A percentile compares a stretch with the other conserved stretches of the same genome.
phyloP scores from a whole-genome alignment of 2,888 invertebrate species.

The Eueremaeus valkanovi region DNA sequence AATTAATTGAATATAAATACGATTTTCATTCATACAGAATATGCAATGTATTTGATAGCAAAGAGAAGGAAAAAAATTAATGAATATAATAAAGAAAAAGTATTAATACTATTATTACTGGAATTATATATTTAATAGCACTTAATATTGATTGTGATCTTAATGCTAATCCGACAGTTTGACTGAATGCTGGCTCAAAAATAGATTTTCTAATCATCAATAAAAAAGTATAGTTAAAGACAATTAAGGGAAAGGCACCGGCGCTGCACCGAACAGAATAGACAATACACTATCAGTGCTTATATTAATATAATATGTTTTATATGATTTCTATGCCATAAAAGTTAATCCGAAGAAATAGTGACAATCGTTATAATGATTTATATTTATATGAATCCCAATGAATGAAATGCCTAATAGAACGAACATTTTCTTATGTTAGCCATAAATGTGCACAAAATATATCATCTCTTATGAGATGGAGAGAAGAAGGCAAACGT shows the following conservation, averaged over 20 bases:
- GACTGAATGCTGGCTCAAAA: background rate
- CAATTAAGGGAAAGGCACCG: too few species aligned
- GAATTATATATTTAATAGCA: too few species aligned
- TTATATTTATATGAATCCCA: conserved; percentile 18
- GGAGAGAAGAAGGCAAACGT: background rate
- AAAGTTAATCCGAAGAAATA: background rate
- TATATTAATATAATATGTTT: background rate
- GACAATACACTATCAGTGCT: background rate
- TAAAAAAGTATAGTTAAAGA: background rate
- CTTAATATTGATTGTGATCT: background rate
- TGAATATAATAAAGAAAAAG: too few species aligned
- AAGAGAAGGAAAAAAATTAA: too few species aligned
- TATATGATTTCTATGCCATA: background rate
- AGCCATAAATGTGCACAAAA: background rate
- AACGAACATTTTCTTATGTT: background rate
- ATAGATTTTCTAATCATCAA: background rate
- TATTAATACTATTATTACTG: too few species aligned
- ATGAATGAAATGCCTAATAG: background rate
- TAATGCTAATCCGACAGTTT: background rate
- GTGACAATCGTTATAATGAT: background rate
- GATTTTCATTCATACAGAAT: too few species aligned
- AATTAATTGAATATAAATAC: too few species aligned
- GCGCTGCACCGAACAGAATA: too few species aligned
- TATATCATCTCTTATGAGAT: background rate
- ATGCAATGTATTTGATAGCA: too few species aligned